These are phyloP conservation scores for Litoditis marina DNA, from an alignment of 2,888 invertebrate genomes.

Conservation along the genomic window DNA sequence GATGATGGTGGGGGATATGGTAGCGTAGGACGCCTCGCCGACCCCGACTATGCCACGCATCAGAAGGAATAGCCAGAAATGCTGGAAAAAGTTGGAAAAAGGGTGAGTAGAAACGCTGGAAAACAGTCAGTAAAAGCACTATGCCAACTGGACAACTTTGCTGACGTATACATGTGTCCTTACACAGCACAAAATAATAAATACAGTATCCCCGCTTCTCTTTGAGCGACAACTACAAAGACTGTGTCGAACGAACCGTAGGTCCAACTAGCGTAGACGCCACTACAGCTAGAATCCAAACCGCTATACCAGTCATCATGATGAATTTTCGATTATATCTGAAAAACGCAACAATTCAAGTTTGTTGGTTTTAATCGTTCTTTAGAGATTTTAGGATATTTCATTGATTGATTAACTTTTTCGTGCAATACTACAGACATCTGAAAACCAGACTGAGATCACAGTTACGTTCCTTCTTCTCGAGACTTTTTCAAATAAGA, in stretches of 20 bases:
- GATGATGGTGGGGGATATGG: conserved; percentile 95
- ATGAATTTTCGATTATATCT: conserved; percentile 79
- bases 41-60: conserved; percentile 89
- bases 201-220: neutral
- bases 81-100: conserved; percentile 64
- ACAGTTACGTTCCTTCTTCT: no score
- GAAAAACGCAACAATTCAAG: no score
- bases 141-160: neutral
- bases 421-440: no score
- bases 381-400: no score
- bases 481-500: no score
- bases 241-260: no score
- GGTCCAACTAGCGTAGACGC: no score
- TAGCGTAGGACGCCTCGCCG: conserved; percentile 97
- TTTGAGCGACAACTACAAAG: no score
- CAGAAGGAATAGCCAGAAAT: conserved; percentile 76
- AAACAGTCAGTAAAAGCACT: neutral
- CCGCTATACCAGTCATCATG: conserved; percentile 84
- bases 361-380: no score
- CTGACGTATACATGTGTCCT: neutral
- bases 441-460: no score
- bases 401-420: no score
- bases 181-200: no score
- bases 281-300: conserved; percentile 90
- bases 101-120: neutral